A percentile compares a stretch with the other conserved stretches of the same genome.
phyloP scores from a whole-genome alignment of 2,113 vertebrate species.

The Cisticola juncidis region DNA sequence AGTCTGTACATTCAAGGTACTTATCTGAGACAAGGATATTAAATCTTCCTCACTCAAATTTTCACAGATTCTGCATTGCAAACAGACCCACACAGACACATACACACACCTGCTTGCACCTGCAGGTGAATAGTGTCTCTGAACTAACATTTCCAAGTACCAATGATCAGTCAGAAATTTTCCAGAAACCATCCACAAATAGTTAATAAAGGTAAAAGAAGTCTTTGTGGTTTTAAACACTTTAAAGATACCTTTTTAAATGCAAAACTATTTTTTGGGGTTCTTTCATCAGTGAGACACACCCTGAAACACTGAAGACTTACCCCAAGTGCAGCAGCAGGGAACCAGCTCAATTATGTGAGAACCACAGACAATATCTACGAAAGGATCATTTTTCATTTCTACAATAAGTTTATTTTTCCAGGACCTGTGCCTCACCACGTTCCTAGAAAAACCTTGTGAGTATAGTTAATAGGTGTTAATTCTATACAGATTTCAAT shows the following conservation, averaged over 20 bases:
- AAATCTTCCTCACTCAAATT: not conserved
- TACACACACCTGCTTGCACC: not conserved
- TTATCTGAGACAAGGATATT: not conserved
- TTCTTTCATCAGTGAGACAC: not conserved
- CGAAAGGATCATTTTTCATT: not conserved
- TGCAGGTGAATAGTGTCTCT: not conserved
- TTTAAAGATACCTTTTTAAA: not conserved
- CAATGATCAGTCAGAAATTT: not conserved
- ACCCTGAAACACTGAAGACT: not conserved
- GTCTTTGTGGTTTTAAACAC: not conserved
- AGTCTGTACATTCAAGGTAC: not conserved
- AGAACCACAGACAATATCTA: not conserved
- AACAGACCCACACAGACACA: not conserved
- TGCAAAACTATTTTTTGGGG: not conserved
- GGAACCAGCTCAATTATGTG: not conserved
- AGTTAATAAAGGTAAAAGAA: not conserved
- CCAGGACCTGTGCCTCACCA: not conserved
- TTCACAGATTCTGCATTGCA: not conserved
- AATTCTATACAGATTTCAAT: not conserved
- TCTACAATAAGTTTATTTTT: not conserved
- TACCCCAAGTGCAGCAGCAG: not conserved
- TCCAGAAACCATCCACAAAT: not conserved
- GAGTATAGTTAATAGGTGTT: not conserved
- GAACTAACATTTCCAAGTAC: not conserved
- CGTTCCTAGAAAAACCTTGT: not conserved